These are phyloP conservation scores for Cenopis cana DNA, from an alignment of 2,888 invertebrate species.

Conservation along the genomic window DNA sequence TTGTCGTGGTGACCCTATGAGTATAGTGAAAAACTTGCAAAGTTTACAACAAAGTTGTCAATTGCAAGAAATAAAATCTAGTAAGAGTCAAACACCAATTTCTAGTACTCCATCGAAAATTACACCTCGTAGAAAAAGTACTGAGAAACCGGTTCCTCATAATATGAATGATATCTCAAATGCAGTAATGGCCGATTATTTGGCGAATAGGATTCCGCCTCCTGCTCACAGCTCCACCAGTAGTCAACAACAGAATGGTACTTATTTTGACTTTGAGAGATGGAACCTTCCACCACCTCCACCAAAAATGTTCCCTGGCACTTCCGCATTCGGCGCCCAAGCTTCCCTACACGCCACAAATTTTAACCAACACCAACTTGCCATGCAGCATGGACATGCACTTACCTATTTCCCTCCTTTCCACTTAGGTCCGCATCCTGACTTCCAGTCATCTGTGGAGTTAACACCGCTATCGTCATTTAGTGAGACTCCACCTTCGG, in stretches of 20 bases:
- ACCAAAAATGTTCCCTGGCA: constrained; percentile 88
- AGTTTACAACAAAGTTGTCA: constrained; percentile 86
- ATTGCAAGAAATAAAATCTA: constrained; percentile 83
- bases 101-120: constrained; percentile 61
- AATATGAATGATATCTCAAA: constrained; percentile 84
- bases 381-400: constrained; percentile 89
- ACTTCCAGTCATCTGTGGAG: constrained; percentile 88
- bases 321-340: constrained; percentile 86
- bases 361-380: constrained; percentile 87
- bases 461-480: constrained; percentile 86
- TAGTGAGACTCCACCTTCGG: constrained; percentile 85
- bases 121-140: constrained; percentile 85
- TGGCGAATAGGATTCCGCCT: constrained; percentile 87
- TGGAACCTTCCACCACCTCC: constrained; percentile 91
- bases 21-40: constrained; percentile 89
- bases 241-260: constrained; percentile 86
- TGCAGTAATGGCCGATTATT: constrained; percentile 83
- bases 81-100: constrained; percentile 72
- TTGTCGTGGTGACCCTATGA: constrained; percentile 91
- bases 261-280: constrained; percentile 92
- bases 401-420: constrained; percentile 92
- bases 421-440: constrained; percentile 89
- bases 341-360: constrained; percentile 83
- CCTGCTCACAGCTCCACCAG: constrained; percentile 89
- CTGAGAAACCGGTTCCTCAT: constrained; percentile 79